These are phyloP conservation scores for Eucidaris tribuloides DNA, from an alignment of 35 echinoderm and acorn worm genomes.

Conservation along the genomic window DNA sequence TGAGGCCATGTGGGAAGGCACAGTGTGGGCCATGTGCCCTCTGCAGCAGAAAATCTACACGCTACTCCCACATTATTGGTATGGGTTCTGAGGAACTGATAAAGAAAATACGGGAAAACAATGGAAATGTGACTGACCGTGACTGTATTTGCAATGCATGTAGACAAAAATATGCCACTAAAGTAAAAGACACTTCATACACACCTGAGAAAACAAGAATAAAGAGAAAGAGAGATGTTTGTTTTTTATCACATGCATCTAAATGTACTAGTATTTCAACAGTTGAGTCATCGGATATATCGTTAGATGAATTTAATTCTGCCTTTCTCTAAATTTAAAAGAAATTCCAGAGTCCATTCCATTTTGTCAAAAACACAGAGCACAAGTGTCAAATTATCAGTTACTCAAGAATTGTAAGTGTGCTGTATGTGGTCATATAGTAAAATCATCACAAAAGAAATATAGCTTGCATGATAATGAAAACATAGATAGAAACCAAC, in stretches of 20 bases:
- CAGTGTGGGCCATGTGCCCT: not conserved
- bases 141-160: constrained; percentile 27
- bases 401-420: not conserved
- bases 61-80: not conserved
- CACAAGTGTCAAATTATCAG: constrained; percentile 25
- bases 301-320: constrained; percentile 8
- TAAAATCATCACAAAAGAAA: constrained; percentile 26
- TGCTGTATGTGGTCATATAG: constrained; percentile 23
- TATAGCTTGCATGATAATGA: constrained; percentile 4
- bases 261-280: constrained; percentile 1
- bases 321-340: constrained; percentile 4
- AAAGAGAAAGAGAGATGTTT: not conserved
- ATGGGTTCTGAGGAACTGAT: not conserved
- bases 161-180: constrained; percentile 1
- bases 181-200: constrained; percentile 1
- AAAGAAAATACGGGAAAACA: not conserved
- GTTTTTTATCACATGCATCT: not conserved
- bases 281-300: constrained; percentile 16
- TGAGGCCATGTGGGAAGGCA: constrained; percentile 5
- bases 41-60: not conserved
- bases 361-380: constrained; percentile 20
- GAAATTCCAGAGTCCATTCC: not conserved
- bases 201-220: not conserved
- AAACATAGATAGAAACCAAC: constrained; percentile 15
- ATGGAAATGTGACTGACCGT: not conserved